Base-by-base conservation (phyloP, 1,140 invertebrate genomes). In the Drosophila pseudoananassae region DNA sequence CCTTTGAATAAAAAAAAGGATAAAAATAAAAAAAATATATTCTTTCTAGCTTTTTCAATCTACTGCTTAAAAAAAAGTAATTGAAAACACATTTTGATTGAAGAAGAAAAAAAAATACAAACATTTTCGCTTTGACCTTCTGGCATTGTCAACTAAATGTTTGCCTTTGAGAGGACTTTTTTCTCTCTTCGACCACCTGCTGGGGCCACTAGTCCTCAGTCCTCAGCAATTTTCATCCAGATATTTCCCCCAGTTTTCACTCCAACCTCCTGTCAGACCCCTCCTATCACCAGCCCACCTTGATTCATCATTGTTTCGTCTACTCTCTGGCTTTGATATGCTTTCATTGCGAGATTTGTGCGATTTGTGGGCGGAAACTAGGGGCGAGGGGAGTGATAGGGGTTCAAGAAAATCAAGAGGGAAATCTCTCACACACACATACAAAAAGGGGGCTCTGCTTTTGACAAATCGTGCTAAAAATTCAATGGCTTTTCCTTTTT, bases 391-490 rank as follows among this genome's bases (percentile, higher is more conserved):
- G 20, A 46, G 8, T 1, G 5, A 17, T 4, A n/a, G 57, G 45
- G 25, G 40, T 12, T 14, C 43, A 5, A n/a, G 25, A 31, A 38
- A 15, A 43, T 31, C 8, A 17, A 33, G 27, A 8, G n/a, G 23
- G 55, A 15, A n/a, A 45, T 51, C 43, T 31, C 51, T 25, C 12
- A 36, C 12, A 36, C 33, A 36, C 33, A 36, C 33, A 9, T 12
- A 36, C 10, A 31, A 36, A 4, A 43, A 5, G 40, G 14, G 36
- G 70, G 25, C 31, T 55, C 60, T 66, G 71, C 73, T 75, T 68
- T 68, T 82, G 78, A 82, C 79, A 82, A 78, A 74, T 78, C 60
- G 78, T 77, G 74, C 69, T 78, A 50, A 64, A 54, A 79, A 75
- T 79, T 63, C 70, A 76, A 76, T 76, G 63, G 61, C 27, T 68